A percentile compares a stretch with the other conserved stretches of the same genome.
These are phyloP conservation scores for Taphrorychus bicolor DNA, from an alignment of 2,888 invertebrate species.

Conservation along the genomic window DNA sequence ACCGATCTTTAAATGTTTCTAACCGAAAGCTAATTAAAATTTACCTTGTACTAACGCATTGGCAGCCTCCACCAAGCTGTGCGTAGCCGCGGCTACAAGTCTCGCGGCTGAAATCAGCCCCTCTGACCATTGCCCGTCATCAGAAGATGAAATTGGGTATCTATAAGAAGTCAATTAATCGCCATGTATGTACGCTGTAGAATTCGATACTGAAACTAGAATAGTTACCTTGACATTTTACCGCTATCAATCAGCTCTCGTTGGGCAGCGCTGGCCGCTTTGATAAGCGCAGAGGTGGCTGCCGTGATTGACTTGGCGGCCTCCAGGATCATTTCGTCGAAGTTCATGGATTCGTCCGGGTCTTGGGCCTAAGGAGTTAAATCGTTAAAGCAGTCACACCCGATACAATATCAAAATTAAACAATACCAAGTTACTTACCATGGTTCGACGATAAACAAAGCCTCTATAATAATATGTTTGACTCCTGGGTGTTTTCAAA, in stretches of 20 bases:
- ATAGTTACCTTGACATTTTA: constrained; percentile 40
- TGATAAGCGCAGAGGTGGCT: constrained; percentile 94
- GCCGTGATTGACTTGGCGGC: constrained; percentile 98
- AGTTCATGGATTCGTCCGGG: constrained; percentile 92
- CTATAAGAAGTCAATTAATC: constrained; percentile 30
- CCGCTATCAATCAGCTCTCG: constrained; percentile 93
- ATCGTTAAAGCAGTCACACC: not conserved
- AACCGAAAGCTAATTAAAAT: not conserved
- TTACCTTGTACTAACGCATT: constrained; percentile 91
- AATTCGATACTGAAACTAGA: not conserved
- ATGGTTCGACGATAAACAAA: constrained; percentile 25
- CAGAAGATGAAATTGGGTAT: constrained; percentile 83
- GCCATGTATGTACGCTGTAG: not conserved
- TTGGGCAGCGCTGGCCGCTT: constrained; percentile 97
- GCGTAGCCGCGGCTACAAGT: constrained; percentile 96
- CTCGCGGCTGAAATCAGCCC: constrained; percentile 95
- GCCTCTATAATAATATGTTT: constrained; percentile 97
- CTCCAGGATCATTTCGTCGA: constrained; percentile 98
- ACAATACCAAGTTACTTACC: too few relatives aligned
- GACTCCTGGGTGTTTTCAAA: constrained; percentile 93
- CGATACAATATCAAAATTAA: too few relatives aligned
- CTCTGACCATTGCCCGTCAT: constrained; percentile 98
- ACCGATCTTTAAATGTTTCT: not conserved
- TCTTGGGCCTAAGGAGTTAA: constrained; percentile 66
- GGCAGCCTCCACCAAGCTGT: constrained; percentile 96